These are phyloP conservation scores for Nothobranchius kuhntae DNA, from an alignment of 2,113 vertebrate genomes.

Conservation along the genomic window DNA sequence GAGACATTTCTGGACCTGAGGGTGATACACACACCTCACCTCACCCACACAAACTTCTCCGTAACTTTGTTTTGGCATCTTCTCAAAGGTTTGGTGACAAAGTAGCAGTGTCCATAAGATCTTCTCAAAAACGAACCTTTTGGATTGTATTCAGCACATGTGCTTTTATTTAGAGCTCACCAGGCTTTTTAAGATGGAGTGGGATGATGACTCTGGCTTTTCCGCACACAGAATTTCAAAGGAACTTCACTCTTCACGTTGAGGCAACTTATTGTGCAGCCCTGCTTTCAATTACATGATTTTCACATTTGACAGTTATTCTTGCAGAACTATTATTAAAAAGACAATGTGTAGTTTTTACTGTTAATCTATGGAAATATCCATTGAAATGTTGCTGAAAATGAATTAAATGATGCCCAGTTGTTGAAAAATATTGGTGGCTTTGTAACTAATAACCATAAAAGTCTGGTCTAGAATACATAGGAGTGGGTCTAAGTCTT, in stretches of 20 bases:
- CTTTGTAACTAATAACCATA: no score
- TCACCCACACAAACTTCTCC: constrained; percentile 37
- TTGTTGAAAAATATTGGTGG: no score
- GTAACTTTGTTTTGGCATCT: constrained; percentile 55
- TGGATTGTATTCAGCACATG: constrained; percentile 65
- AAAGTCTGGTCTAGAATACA: no score
- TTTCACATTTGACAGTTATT: no score
- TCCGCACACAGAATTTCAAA: constrained; percentile 39
- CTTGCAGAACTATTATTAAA: no score
- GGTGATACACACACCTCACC: constrained; percentile 19
- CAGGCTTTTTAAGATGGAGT: constrained; percentile 27
- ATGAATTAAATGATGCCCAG: no score
- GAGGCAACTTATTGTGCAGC: neutral
- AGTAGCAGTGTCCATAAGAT: constrained; percentile 63
- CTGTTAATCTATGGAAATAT: no score
- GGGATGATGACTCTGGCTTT: constrained; percentile 54
- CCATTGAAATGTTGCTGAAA: no score
- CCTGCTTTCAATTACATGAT: constrained; percentile 11
- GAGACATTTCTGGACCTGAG: constrained; percentile 47
- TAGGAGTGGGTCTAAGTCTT: no score
- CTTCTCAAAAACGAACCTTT: constrained; percentile 64
- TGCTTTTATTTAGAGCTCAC: constrained; percentile 71
- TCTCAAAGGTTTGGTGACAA: constrained; percentile 65
- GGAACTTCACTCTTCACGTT: constrained; percentile 15
- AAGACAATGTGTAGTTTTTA: no score